Conservation (phyloP, 2,113 vertebrate species). For the Chloebia gouldiae region DNA sequence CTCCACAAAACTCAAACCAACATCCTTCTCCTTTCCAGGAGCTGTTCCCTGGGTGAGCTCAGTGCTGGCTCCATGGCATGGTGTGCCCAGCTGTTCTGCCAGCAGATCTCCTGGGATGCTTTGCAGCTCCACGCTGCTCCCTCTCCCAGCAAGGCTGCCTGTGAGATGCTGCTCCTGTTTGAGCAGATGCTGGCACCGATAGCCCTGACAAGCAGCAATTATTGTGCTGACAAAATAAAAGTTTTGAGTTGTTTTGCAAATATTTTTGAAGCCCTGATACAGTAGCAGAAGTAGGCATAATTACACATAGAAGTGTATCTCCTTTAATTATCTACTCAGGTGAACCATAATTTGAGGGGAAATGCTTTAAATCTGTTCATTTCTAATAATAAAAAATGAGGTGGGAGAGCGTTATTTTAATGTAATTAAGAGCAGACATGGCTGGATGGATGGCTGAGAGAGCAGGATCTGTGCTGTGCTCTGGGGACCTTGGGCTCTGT, state of each 20-base stretch:
- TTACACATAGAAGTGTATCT: slow-evolving; percentile 61
- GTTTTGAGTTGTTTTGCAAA: slow-evolving; percentile 71
- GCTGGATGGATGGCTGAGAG: background rate
- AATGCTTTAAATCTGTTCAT: slow-evolving; percentile 62
- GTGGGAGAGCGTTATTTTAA: slow-evolving; percentile 41
- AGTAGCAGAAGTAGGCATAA: slow-evolving; percentile 48
- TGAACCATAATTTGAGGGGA: slow-evolving; percentile 69
- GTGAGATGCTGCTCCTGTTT: background rate
- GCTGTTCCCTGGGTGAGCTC: background rate
- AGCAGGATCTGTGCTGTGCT: background rate
- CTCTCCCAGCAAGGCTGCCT: background rate
- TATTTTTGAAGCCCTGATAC: slow-evolving; percentile 54
- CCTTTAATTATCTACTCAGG: slow-evolving; percentile 72
- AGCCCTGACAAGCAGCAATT: slow-evolving; percentile 59
- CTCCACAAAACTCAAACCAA: no score
- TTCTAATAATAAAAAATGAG: slow-evolving; percentile 60
- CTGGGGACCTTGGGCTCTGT: background rate
- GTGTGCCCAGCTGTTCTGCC: background rate
- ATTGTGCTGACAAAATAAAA: slow-evolving; percentile 57
- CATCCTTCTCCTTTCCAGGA: background rate
- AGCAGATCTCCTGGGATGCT: background rate
- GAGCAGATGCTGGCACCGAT: background rate
- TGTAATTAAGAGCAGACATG: slow-evolving; percentile 18
- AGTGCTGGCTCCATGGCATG: rapidly evolving
- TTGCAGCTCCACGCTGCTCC: background rate